Evolutionary conservation across 2,797 vertebrate genomes (phyloP).

Genomic region (Chelmon rostratus): DNA sequence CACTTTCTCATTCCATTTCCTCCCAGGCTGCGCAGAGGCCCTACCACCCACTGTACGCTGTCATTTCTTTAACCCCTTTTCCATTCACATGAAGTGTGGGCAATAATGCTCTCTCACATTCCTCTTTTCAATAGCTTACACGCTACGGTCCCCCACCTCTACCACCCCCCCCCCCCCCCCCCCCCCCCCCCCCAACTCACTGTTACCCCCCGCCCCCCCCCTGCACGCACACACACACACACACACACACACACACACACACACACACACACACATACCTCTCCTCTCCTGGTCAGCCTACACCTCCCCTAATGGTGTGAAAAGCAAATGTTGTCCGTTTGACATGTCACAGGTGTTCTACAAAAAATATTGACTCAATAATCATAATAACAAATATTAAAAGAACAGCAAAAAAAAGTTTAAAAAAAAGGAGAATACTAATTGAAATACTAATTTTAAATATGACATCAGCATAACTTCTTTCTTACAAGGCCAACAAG

Average conservation of each 20-base stretch:
- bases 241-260: conserved; percentile 11
- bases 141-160: conserved; percentile 64
- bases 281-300: conserved; percentile 55
- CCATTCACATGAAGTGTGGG: conserved; percentile 85
- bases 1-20: conserved; percentile 88
- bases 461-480: conserved; percentile 18
- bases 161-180: neutral
- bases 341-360: conserved; percentile 52
- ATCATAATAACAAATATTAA: conserved; percentile 18
- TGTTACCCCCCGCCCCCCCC: neutral
- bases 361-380: conserved; percentile 4
- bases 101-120: conserved; percentile 86
- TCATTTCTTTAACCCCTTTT: conserved; percentile 84
- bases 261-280: conserved; percentile 30
- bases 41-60: conserved; percentile 85
- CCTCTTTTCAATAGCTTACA: conserved; percentile 83
- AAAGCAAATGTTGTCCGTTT: conserved; percentile 60
- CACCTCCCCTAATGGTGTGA: conserved; percentile 63
- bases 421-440: neutral
- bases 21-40: conserved; percentile 80
- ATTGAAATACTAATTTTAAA: neutral
- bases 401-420: neutral
- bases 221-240: conserved; percentile 24
- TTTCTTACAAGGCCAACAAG: conserved; percentile 38
- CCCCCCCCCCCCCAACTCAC: conserved; percentile 21